A percentile compares a stretch with the other conserved stretches of the same genome.
Conservation (phyloP, 2,797 vertebrate genomes). For the Scomberomorus guttatus region DNA sequence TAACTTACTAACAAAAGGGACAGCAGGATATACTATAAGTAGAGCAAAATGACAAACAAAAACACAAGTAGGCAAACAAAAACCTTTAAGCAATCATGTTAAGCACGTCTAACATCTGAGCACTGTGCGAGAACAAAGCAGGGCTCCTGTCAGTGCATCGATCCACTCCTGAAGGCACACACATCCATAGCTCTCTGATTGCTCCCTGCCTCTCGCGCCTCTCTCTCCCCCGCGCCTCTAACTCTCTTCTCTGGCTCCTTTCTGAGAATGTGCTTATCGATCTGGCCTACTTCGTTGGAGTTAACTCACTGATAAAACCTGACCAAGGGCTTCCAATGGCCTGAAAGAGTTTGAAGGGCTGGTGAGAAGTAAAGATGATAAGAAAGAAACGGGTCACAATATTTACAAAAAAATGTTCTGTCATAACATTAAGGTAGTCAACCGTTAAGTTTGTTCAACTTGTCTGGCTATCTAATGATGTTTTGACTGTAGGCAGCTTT, state of each 20-base stretch:
- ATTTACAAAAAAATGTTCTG: conserved; percentile 19
- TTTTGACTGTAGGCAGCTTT: conserved; percentile 6
- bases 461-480: background rate
- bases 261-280: conserved; percentile 95
- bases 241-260: conserved; percentile 79
- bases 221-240: conserved; percentile 75
- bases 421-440: background rate
- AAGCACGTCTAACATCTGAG: conserved; percentile 95
- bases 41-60: conserved; percentile 84
- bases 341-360: conserved; percentile 81
- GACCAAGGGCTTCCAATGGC: conserved; percentile 87
- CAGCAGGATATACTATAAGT: conserved; percentile 70
- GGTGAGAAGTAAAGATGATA: conserved; percentile 61
- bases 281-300: conserved; percentile 92
- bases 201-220: conserved; percentile 89
- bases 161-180: conserved; percentile 94
- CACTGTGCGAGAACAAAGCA: conserved; percentile 96
- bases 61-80: conserved; percentile 89
- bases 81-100: conserved; percentile 99
- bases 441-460: background rate
- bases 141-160: conserved; percentile 93
- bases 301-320: conserved; percentile 93
- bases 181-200: conserved; percentile 89
- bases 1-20: conserved; percentile 66
- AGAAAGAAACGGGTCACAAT: too few relatives aligned